A percentile compares a stretch with the other conserved stretches of the same genome.
Evolutionary conservation across 2,113 vertebrate genomes (phyloP).

Genomic region (Rhodinocichla rosea): DNA sequence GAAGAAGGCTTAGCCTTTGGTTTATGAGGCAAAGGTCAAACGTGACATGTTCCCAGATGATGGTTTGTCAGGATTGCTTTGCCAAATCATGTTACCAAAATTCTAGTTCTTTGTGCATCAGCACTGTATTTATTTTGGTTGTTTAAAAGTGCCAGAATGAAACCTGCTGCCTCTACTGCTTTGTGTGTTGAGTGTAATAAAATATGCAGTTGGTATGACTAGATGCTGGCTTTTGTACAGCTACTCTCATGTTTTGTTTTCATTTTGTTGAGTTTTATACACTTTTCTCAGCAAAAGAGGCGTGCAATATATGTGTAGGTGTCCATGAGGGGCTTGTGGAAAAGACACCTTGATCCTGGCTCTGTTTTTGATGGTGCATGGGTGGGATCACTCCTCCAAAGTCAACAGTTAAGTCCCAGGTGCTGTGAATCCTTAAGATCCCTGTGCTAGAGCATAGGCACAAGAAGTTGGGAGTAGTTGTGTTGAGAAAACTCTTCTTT

Average conservation of each 20-base stretch:
- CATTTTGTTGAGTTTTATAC: neutral
- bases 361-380: neutral
- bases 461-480: neutral
- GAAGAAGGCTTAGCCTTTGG: neutral
- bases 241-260: neutral
- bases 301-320: neutral
- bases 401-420: neutral
- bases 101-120: neutral
- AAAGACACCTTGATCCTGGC: neutral
- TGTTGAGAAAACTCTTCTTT: neutral
- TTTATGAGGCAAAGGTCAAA: neutral
- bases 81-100: constrained; percentile 26
- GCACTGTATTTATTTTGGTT: neutral
- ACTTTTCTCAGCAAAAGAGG: neutral
- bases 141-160: neutral
- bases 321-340: neutral
- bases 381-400: neutral
- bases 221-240: neutral
- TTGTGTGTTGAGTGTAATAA: neutral
- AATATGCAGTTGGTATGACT: neutral
- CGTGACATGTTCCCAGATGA: neutral
- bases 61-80: neutral
- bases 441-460: neutral
- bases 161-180: neutral
- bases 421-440: neutral